These are phyloP conservation scores for Corythornis leucogaster DNA, from an alignment of 2,797 vertebrate species.

Conservation along the genomic window DNA sequence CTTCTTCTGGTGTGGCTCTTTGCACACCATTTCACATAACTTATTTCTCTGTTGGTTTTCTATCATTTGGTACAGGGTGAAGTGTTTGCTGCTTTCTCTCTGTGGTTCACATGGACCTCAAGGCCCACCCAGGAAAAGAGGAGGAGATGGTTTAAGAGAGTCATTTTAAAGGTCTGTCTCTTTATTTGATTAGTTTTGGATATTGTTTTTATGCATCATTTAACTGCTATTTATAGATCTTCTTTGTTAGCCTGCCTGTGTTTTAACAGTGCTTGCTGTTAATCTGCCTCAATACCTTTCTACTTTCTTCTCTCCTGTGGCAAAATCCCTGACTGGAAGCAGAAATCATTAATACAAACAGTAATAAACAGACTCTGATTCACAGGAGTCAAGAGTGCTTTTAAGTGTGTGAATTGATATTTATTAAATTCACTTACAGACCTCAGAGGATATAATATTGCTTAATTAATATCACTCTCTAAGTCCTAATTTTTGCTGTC, in stretches of 20 bases:
- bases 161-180: neutral
- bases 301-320: neutral
- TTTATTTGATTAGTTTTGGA: neutral
- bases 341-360: neutral
- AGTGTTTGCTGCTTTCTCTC: neutral
- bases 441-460: neutral
- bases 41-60: neutral
- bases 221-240: neutral
- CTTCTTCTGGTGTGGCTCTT: neutral
- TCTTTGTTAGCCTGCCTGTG: neutral
- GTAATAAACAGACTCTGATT: neutral
- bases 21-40: neutral
- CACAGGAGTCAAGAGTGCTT: neutral
- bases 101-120: neutral
- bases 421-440: conserved; percentile 13
- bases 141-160: neutral
- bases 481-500: neutral
- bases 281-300: neutral
- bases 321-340: neutral
- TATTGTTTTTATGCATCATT: neutral
- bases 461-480: neutral
- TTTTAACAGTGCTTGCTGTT: neutral
- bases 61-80: neutral
- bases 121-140: neutral
- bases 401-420: neutral